phyloP scores from a whole-genome alignment of 2,797 vertebrate genomes.

The Serranus cabrilla region DNA sequence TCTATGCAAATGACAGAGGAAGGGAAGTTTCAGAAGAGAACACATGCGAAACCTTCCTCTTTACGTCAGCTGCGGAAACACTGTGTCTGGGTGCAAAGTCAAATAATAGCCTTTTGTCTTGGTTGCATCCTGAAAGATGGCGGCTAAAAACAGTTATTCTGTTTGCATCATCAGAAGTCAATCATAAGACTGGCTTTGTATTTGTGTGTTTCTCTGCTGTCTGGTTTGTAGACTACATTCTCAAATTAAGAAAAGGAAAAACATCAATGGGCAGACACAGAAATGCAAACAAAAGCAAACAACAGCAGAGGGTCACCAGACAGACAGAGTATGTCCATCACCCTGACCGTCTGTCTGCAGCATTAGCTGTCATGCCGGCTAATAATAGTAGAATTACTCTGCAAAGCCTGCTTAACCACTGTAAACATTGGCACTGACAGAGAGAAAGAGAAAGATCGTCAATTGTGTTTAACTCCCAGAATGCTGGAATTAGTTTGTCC shows the following conservation, averaged over 20 bases:
- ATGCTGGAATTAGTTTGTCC: slow-evolving; percentile 47
- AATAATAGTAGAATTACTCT: slow-evolving; percentile 75
- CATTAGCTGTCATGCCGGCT: slow-evolving; percentile 62
- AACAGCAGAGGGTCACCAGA: slow-evolving; percentile 26
- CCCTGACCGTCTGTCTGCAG: slow-evolving; percentile 60
- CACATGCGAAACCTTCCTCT: slow-evolving; percentile 44
- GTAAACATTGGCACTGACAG: slow-evolving; percentile 57
- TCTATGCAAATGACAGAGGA: slow-evolving; percentile 64
- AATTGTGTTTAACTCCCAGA: slow-evolving; percentile 49
- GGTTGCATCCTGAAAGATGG: slow-evolving; percentile 17
- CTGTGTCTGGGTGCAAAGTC: slow-evolving; percentile 12
- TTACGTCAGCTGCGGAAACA: slow-evolving; percentile 35
- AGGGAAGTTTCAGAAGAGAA: slow-evolving; percentile 40
- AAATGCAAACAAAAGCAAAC: slow-evolving; percentile 24
- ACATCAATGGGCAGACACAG: not conserved
- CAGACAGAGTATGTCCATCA: slow-evolving; percentile 31
- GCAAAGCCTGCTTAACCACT: slow-evolving; percentile 73
- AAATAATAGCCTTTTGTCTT: slow-evolving; percentile 34
- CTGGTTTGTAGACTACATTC: not conserved
- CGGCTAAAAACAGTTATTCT: not conserved
- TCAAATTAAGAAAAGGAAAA: not conserved
- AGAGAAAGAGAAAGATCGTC: slow-evolving; percentile 48
- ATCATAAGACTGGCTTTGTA: not conserved
- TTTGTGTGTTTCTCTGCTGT: not conserved
- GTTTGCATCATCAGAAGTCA: slow-evolving; percentile 9